phyloP scores from a whole-genome alignment of 2,113 vertebrate genomes.

The Procavia capensis region DNA sequence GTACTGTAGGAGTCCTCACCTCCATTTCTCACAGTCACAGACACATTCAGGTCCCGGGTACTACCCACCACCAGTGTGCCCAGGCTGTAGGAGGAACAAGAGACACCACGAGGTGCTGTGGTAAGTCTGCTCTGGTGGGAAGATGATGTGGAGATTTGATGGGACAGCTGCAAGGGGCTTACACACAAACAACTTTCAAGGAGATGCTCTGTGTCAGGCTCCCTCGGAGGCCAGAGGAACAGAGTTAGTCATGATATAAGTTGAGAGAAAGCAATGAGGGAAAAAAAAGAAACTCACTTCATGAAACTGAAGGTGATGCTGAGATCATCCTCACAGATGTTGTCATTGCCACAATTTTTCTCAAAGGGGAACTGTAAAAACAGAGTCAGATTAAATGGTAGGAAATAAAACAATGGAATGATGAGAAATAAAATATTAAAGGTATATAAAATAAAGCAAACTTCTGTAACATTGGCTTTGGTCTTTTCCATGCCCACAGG shows the following conservation, averaged over 20 bases:
- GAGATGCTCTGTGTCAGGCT: not conserved
- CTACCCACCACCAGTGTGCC: conserved; percentile 86
- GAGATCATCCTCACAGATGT: conserved; percentile 89
- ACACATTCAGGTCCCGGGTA: conserved; percentile 84
- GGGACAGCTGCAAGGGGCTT: too few relatives aligned
- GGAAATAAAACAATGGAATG: conserved; percentile 82
- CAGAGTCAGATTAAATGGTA: not conserved
- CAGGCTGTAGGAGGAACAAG: conserved; percentile 66
- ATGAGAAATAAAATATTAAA: not conserved
- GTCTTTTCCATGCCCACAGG: not conserved
- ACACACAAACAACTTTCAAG: not conserved
- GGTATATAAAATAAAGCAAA: not conserved
- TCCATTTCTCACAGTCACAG: conserved; percentile 85
- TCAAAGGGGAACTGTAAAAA: conserved; percentile 89
- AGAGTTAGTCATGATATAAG: fast-evolving
- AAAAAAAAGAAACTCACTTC: conserved; percentile 64
- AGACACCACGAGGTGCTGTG: not conserved
- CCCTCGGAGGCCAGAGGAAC: not conserved
- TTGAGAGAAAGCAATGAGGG: not conserved
- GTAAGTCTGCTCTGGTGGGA: not conserved
- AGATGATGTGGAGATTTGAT: fast-evolving
- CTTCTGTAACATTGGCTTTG: not conserved
- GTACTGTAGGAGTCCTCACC: conserved; percentile 91
- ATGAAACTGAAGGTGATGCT: conserved; percentile 88
- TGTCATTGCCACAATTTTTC: conserved; percentile 91